These are phyloP conservation scores for Lipotes vexillifer DNA, from an alignment of 2,113 vertebrate species.

Conservation along the genomic window DNA sequence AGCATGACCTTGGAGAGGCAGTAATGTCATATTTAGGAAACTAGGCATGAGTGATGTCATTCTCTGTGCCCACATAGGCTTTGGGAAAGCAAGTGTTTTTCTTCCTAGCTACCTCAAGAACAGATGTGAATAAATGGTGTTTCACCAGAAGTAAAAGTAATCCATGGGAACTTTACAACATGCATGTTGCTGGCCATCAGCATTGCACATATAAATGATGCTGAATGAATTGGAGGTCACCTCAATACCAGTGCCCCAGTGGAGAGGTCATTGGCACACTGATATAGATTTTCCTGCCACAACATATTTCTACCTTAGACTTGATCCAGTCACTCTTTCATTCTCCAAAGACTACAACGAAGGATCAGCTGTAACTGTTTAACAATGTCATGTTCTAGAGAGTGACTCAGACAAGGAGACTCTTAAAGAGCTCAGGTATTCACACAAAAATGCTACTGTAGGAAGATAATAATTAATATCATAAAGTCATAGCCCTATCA, in stretches of 20 bases:
- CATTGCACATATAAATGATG: neutral
- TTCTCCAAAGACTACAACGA: conserved; percentile 11
- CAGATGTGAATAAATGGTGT: neutral
- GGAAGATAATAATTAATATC: neutral
- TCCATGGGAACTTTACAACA: neutral
- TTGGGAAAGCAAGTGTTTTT: neutral
- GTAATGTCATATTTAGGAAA: neutral
- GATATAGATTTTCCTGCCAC: conserved; percentile 61
- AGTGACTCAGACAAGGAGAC: conserved; percentile 27
- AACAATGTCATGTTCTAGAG: conserved; percentile 66
- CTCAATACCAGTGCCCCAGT: neutral
- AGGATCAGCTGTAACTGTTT: conserved; percentile 51
- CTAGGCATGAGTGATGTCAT: neutral
- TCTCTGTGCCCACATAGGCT: neutral
- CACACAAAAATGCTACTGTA: neutral
- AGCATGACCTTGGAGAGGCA: neutral
- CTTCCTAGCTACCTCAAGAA: neutral
- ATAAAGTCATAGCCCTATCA: neutral
- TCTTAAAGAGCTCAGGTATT: neutral
- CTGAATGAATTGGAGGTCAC: conserved; percentile 13
- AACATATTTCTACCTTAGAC: conserved; percentile 53
- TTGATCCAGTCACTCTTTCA: conserved; percentile 49
- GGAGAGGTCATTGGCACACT: neutral
- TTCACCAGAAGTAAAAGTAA: conserved; percentile 4
- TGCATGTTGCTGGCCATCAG: neutral